Evolutionary conservation across 2,888 invertebrate genomes (phyloP).

Genomic region (Limenitis arthemis): DNA sequence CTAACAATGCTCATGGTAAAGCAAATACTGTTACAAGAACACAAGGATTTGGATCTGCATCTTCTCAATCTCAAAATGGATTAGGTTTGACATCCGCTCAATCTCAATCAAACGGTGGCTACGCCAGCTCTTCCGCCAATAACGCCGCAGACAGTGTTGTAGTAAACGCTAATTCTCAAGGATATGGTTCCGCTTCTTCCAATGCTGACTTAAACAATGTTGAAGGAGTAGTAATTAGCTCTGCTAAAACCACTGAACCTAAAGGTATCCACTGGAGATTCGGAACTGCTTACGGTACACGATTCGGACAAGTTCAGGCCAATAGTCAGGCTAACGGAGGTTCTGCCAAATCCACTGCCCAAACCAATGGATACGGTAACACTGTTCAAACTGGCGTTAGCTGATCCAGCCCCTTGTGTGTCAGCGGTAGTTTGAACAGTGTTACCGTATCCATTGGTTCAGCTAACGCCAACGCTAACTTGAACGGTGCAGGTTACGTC

Average conservation of each 20-base stretch:
- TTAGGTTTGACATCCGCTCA: conserved; percentile 32
- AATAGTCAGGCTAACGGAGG: conserved; percentile 30
- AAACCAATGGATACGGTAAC: conserved; percentile 30
- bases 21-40: conserved; percentile 40
- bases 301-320: conserved; percentile 33
- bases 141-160: conserved; percentile 32
- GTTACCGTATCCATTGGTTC: conserved; percentile 30
- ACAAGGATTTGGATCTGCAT: conserved; percentile 38
- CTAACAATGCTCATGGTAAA: conserved; percentile 39
- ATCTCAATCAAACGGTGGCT: conserved; percentile 35
- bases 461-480: conserved; percentile 38
- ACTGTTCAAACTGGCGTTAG: conserved; percentile 34
- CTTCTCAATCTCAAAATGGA: conserved; percentile 38
- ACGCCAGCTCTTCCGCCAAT: conserved; percentile 35
- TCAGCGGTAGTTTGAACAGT: conserved; percentile 34
- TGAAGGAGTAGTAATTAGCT: conserved; percentile 35
- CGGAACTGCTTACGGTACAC: conserved; percentile 47
- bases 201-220: conserved; percentile 41
- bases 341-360: conserved; percentile 30
- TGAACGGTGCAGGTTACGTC: conserved; percentile 35
- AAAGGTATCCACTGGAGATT: conserved; percentile 53
- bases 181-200: conserved; percentile 41
- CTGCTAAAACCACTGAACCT: conserved; percentile 36
- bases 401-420: too few relatives aligned
- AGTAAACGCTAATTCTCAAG: conserved; percentile 40